Percentiles rank a stretch among this genome's conserved stretches.
phyloP scores from a whole-genome alignment of 2,113 vertebrate genomes.

The Brachyistius frenatus region DNA sequence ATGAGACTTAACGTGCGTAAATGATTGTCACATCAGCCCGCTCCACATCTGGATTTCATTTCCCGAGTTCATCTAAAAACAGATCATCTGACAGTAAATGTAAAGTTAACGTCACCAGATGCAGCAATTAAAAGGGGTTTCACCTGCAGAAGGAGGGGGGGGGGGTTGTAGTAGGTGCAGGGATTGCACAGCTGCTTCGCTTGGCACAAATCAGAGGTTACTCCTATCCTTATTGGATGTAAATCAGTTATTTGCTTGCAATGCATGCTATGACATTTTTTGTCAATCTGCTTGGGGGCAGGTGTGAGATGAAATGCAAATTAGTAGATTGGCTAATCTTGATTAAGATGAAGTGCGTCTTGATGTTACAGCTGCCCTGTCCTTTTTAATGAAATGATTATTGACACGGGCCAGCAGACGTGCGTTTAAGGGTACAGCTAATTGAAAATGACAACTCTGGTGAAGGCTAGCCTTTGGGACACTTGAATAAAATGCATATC shows the following conservation, averaged over 20 bases:
- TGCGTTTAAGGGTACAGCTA: slow-evolving; percentile 60
- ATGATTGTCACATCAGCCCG: slow-evolving; percentile 32
- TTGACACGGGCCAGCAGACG: slow-evolving; percentile 64
- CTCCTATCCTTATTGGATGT: slow-evolving; percentile 50
- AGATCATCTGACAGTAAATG: slow-evolving; percentile 24
- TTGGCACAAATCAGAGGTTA: slow-evolving; percentile 59
- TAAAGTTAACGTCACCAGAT: slow-evolving; percentile 39
- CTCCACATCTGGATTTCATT: slow-evolving; percentile 40
- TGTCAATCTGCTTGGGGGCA: slow-evolving; percentile 46
- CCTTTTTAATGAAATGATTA: slow-evolving; percentile 57
- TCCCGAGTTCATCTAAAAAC: slow-evolving; percentile 46
- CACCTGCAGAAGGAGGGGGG: slow-evolving; percentile 43
- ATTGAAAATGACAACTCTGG: slow-evolving; percentile 77
- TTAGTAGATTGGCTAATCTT: slow-evolving; percentile 50
- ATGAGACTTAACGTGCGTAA: slow-evolving; percentile 41
- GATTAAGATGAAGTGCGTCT: slow-evolving; percentile 62
- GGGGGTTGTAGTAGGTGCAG: slow-evolving; percentile 23
- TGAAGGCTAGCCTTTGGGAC: slow-evolving; percentile 50
- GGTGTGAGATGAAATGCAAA: slow-evolving; percentile 68
- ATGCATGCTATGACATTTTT: slow-evolving; percentile 55
- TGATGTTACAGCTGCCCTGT: slow-evolving; percentile 61
- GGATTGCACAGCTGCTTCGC: slow-evolving; percentile 62
- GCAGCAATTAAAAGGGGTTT: slow-evolving; percentile 51
- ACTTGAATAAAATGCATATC: slow-evolving; percentile 40
- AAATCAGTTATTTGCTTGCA: slow-evolving; percentile 70